phyloP scores from a whole-genome alignment of 2,888 invertebrate genomes.

The Pyrrhia umbra region DNA sequence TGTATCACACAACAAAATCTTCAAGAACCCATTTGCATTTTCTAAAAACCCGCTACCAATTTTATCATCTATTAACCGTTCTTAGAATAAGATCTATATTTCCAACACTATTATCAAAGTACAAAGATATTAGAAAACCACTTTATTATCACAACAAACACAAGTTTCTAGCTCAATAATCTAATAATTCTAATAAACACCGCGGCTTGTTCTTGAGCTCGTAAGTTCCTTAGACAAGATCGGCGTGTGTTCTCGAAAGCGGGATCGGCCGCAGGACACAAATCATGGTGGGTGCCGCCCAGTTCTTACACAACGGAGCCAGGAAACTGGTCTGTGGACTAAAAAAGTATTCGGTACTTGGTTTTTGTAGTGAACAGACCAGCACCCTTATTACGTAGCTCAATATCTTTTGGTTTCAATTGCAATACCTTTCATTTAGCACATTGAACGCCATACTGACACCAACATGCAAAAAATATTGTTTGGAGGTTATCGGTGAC shows the following conservation, averaged over 20 bases:
- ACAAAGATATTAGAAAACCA: constrained; percentile 30
- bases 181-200: constrained; percentile 56
- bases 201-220: constrained; percentile 39
- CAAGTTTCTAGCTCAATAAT: constrained; percentile 37
- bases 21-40: neutral
- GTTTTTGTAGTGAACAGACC: no score
- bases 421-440: no score
- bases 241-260: constrained; percentile 60
- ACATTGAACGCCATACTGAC: no score
- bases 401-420: no score
- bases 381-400: no score
- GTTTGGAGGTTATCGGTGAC: no score
- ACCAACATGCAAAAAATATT: no score
- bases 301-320: constrained; percentile 51
- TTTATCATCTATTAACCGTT: neutral
- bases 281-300: constrained; percentile 68
- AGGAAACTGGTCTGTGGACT: constrained; percentile 40
- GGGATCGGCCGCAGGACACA: constrained; percentile 60
- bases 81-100: constrained; percentile 1
- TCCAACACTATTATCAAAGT: constrained; percentile 3
- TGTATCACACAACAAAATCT: no score
- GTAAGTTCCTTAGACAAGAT: constrained; percentile 61
- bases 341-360: constrained; percentile 34
- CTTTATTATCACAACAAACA: constrained; percentile 50
- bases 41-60: neutral